These are phyloP conservation scores for Tyria jacobaeae DNA, from an alignment of 2,888 invertebrate species.

Conservation along the genomic window DNA sequence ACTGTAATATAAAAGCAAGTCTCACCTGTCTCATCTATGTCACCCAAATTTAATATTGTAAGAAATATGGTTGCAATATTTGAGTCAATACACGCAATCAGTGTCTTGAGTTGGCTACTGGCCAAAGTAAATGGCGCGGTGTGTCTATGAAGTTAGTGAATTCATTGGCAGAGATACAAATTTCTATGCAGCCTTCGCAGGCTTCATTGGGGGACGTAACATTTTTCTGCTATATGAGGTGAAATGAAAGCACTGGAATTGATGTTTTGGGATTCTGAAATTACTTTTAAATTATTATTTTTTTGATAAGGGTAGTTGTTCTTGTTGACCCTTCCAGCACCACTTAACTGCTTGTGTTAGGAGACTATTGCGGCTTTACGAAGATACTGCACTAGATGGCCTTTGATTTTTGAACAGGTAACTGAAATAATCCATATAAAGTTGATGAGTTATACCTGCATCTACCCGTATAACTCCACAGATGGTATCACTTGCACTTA, in stretches of 20 bases:
- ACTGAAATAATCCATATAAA: too few species aligned
- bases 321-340: too few species aligned
- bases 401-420: too few species aligned
- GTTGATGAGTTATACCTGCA: too few species aligned
- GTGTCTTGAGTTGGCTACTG: slow-evolving; percentile 61
- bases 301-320: too few species aligned
- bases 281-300: too few species aligned
- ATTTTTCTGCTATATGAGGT: slow-evolving; percentile 16
- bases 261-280: neutral
- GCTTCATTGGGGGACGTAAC: slow-evolving; percentile 16
- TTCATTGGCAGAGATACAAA: slow-evolving; percentile 71
- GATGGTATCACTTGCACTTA: too few species aligned
- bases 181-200: slow-evolving; percentile 44
- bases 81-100: slow-evolving; percentile 74
- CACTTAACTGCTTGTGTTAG: too few species aligned
- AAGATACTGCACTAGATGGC: too few species aligned
- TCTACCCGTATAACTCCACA: too few species aligned
- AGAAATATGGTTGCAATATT: slow-evolving; percentile 70
- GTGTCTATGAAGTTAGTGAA: slow-evolving; percentile 67
- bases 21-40: slow-evolving; percentile 47
- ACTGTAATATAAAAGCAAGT: slow-evolving; percentile 31
- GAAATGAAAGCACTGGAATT: neutral
- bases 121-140: slow-evolving; percentile 64
- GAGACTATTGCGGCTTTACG: too few species aligned
- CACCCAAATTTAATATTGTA: slow-evolving; percentile 61